Evolutionary conservation across 2,888 invertebrate species (phyloP), one percentile per base, ranked within the genome.

Genomic region (Nyleta sp.): DNA sequence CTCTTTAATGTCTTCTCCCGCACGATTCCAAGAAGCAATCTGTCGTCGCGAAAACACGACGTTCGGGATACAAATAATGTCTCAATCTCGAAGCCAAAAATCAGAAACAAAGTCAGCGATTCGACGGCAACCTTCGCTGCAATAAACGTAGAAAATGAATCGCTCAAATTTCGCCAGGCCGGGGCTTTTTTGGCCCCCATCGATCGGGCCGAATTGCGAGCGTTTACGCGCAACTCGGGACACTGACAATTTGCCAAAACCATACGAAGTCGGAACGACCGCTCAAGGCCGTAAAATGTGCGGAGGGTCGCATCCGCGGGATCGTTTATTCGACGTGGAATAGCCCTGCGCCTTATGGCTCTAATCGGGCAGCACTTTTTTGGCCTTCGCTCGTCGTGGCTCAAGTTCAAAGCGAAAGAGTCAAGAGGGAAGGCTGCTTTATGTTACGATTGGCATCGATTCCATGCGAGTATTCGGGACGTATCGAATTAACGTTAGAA

Each of bases 361-460:
- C 72, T 68, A 72, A 72, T 76, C 71, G 59, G 6, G 35, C 31
- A 40, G 48, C 22, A 72, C 60, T 73, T 64, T 67, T 24, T 50
- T 57, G 28, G 48, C 40, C 22, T 31, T 40, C 35, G 6, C 42
- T 46, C 31, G 22, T 40, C 42, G 17, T 64, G 62, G 48, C 38
- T 50, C 65, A 65, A 68, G 74, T 76, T 65, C 44, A 67, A 64
- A 77, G 72, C 50, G 38, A 62, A 59, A 60, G 38, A 40, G 67
- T 72, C 70, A 77, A 74, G 59, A 40, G 48, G 20, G 18, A 50
- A 80, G 57, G 67, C 81, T 81, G 80, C 81, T 82, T 83, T 81
- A 81, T 68, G 73, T 75, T 60, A 78, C 80, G 73, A 84, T 82
- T 83, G 76, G 78, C 77, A 83, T 83, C 82, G 84, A 84, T 84